These are phyloP conservation scores for Microplitis mediator DNA, from an alignment of 1,140 invertebrate species.

Conservation along the genomic window DNA sequence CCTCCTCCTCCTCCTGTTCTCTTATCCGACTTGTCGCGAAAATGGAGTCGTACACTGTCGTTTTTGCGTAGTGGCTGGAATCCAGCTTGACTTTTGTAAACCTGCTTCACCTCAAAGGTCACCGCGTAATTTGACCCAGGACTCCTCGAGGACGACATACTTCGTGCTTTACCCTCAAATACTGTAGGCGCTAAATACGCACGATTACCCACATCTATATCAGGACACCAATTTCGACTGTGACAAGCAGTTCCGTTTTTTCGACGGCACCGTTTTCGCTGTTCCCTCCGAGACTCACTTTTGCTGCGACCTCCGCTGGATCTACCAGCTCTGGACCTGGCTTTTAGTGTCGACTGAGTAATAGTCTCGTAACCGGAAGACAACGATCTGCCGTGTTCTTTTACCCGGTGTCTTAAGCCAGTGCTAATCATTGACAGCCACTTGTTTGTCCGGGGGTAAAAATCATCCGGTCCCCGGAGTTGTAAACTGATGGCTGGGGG, in stretches of 20 bases:
- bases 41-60: slow-evolving; percentile 63
- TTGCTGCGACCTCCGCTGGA: slow-evolving; percentile 11
- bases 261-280: slow-evolving; percentile 51
- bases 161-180: slow-evolving; percentile 70
- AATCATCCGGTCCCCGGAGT: slow-evolving; percentile 11
- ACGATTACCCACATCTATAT: slow-evolving; percentile 66
- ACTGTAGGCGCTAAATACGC: slow-evolving; percentile 68
- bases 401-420: neutral
- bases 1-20: neutral
- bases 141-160: slow-evolving; percentile 65
- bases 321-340: slow-evolving; percentile 10
- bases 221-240: slow-evolving; percentile 63
- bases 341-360: neutral
- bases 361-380: neutral
- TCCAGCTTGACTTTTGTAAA: slow-evolving; percentile 67
- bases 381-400: neutral
- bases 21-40: slow-evolving; percentile 56
- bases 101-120: slow-evolving; percentile 70
- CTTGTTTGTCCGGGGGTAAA: neutral
- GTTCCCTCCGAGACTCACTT: slow-evolving; percentile 50
- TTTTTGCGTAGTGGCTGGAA: slow-evolving; percentile 61
- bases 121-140: slow-evolving; percentile 67
- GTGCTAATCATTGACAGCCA: neutral
- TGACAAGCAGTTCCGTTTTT: slow-evolving; percentile 42
- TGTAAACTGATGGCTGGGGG: slow-evolving; percentile 45